Percentiles rank a stretch among this genome's conserved stretches.
These are phyloP conservation scores for Tridacna crocea DNA, from an alignment of 2,888 invertebrate genomes.

Conservation along the genomic window DNA sequence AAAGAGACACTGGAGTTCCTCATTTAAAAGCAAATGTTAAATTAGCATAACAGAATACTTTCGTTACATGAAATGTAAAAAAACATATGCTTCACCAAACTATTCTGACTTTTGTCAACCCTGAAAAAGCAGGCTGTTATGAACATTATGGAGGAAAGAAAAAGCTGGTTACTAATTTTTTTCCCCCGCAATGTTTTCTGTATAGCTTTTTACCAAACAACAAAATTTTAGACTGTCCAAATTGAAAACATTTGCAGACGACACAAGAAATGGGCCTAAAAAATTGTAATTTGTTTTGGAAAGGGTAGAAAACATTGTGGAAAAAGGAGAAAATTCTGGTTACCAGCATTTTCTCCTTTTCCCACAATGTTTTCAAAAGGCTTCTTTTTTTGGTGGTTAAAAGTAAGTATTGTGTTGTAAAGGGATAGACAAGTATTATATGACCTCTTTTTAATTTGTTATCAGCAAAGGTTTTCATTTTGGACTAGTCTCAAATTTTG, in stretches of 20 bases:
- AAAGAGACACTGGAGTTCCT: conserved; percentile 58
- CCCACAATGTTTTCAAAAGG: background rate
- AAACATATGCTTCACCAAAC: background rate
- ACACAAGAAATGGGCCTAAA: no score
- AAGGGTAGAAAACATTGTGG: background rate
- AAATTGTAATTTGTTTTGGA: background rate
- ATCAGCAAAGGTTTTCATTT: no score
- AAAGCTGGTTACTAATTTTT: background rate
- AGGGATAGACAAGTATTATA: no score
- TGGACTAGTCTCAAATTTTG: no score
- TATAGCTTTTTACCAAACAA: background rate
- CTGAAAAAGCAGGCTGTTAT: background rate
- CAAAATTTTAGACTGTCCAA: background rate
- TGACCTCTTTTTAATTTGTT: no score
- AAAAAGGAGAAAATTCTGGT: background rate
- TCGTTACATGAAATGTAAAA: no score
- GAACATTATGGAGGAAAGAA: background rate
- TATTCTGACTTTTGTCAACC: background rate
- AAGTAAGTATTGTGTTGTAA: no score
- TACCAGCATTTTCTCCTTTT: background rate
- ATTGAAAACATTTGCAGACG: no score
- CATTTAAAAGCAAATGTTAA: conserved; percentile 49
- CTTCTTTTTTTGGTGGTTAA: background rate
- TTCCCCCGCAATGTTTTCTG: no score
- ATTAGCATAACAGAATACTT: background rate